Conservation (phyloP, 92 coral and sea anemone genomes). For the Parazoanthus atlanticus region DNA sequence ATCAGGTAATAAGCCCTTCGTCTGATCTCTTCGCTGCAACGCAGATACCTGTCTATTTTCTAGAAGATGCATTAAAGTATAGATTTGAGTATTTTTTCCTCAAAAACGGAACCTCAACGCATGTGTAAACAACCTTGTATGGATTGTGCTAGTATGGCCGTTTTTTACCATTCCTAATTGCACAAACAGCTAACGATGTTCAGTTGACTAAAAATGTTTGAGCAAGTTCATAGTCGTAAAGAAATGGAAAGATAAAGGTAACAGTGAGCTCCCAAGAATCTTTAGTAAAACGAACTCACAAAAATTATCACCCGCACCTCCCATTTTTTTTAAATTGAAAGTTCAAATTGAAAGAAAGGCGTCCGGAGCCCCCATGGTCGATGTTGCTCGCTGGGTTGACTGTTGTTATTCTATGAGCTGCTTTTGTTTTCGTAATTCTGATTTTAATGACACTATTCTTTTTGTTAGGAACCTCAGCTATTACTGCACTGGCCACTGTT, state of each 20-base stretch:
- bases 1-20: background rate
- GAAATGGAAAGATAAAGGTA: background rate
- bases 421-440: background rate
- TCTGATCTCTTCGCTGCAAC: background rate
- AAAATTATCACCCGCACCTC: background rate
- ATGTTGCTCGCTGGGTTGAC: background rate
- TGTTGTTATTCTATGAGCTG: background rate
- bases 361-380: background rate
- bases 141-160: background rate
- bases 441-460: background rate
- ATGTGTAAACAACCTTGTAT: background rate
- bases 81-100: background rate
- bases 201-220: background rate
- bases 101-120: background rate
- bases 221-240: no score
- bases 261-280: background rate
- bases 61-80: background rate
- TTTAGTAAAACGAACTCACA: background rate
- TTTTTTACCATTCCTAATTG: background rate
- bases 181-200: background rate
- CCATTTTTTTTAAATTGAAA: no score
- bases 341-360: background rate
- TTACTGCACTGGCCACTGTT: background rate
- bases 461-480: slow-evolving; percentile 7
- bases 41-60: background rate